phyloP scores from a whole-genome alignment of 2,888 invertebrate species.

The Pachliopta kotzebuea region DNA sequence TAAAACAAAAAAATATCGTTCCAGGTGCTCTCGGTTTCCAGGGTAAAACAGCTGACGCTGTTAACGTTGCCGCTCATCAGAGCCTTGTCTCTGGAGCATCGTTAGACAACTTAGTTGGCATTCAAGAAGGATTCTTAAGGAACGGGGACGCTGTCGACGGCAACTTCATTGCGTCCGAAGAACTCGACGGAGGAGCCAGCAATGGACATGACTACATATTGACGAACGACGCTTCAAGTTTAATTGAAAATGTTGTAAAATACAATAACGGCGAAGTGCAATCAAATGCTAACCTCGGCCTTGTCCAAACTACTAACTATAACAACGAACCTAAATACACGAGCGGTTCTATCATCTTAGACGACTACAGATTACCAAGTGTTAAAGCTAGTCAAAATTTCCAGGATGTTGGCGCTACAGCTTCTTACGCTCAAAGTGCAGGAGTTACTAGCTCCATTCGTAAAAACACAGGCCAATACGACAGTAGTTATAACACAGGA shows the following conservation, averaged over 20 bases:
- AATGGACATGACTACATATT: slow-evolving; percentile 38
- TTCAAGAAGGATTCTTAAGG: slow-evolving; percentile 62
- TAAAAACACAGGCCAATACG: slow-evolving; percentile 29
- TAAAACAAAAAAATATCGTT: slow-evolving; percentile 8
- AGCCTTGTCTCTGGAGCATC: slow-evolving; percentile 71
- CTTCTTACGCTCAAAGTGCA: slow-evolving; percentile 21
- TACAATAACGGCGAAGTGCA: slow-evolving; percentile 39
- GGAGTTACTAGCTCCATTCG: slow-evolving; percentile 21
- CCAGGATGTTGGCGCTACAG: slow-evolving; percentile 12
- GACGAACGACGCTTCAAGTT: slow-evolving; percentile 36
- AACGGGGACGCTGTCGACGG: slow-evolving; percentile 57
- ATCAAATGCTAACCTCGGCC: slow-evolving; percentile 45
- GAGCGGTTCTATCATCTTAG: slow-evolving; percentile 67
- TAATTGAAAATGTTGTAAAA: slow-evolving; percentile 34
- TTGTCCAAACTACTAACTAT: slow-evolving; percentile 60
- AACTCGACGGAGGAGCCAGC: slow-evolving; percentile 45
- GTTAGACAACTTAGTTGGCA: slow-evolving; percentile 67
- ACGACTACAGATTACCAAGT: slow-evolving; percentile 56
- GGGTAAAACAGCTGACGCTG: slow-evolving; percentile 69
- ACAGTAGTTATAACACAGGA: slow-evolving; percentile 32
- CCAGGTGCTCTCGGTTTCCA: slow-evolving; percentile 70
- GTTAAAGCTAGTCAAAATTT: slow-evolving; percentile 11
- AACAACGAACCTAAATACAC: slow-evolving; percentile 52
- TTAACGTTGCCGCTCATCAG: slow-evolving; percentile 73
- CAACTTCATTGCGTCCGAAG: slow-evolving; percentile 69